These are phyloP conservation scores for Ophion ellenae DNA, from an alignment of 2,888 invertebrate species.

Conservation along the genomic window DNA sequence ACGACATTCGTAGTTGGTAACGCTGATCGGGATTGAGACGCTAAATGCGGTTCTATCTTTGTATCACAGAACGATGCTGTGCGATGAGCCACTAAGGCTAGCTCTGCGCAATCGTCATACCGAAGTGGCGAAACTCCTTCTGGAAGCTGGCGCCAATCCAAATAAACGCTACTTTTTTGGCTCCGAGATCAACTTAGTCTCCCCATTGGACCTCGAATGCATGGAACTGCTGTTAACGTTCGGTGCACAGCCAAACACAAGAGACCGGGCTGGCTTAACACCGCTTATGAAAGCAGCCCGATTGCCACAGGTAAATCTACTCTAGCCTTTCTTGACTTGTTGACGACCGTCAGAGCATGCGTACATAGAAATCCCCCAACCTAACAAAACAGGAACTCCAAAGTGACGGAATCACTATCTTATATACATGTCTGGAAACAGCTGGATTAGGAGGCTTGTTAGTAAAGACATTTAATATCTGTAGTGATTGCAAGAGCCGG, in stretches of 20 bases:
- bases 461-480: no score
- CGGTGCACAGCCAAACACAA: conserved; percentile 94
- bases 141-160: conserved; percentile 94
- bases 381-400: no score
- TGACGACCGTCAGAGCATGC: not conserved
- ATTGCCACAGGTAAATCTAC: conserved; percentile 87
- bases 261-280: conserved; percentile 94
- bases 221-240: conserved; percentile 92
- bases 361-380: not conserved
- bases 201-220: conserved; percentile 90
- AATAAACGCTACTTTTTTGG: conserved; percentile 97
- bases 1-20: not conserved
- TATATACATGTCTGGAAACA: no score
- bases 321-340: not conserved
- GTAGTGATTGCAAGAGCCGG: no score
- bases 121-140: conserved; percentile 88
- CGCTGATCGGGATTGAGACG: not conserved
- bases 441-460: no score
- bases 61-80: conserved; percentile 86
- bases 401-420: not conserved
- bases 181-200: conserved; percentile 94
- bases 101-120: conserved; percentile 95
- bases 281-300: conserved; percentile 96
- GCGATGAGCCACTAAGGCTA: conserved; percentile 94
- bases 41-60: conserved; percentile 6